Evolutionary conservation across 1,140 invertebrate species (phyloP), one percentile per base, ranked within the genome.

Genomic region (Heliconius eleuchia): DNA sequence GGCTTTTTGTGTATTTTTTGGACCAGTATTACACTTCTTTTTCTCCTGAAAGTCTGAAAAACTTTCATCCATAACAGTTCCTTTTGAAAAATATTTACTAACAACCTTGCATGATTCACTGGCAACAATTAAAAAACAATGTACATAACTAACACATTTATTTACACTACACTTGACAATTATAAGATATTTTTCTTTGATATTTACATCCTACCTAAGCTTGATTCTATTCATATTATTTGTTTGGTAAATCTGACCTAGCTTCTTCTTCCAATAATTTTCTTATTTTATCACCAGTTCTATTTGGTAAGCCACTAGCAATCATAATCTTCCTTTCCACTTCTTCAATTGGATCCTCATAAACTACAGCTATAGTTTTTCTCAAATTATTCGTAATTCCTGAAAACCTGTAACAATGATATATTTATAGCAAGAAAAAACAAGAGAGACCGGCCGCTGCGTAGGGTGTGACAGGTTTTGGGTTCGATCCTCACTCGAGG

Each of bases 301-400:
- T 88, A 52, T 83, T 83, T 7, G 82, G 84, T 42, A 93, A 66
- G 2, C 91, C 89, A 80, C 85, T 88, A 19, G 87, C 89, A 66
- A 94, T 93, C 83, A 94, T 82, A 73, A 87, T 79, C 77, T 81
- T 89, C 71, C 92, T 90, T 83, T 94, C 92, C 3, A 93, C 85
- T 85, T 92, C 92, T 81, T 90, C 88, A 71, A 92, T 88, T 9
- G 91, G 88, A 80, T 93, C 93, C 79, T 89, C 87, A 81, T 92
- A 93, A 2, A 93, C 66, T n/a, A n/a, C 70, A n/a, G 91, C 86
- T 2, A 84, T 9, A n/a, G 85, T 80, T 83, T 86, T 82, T 70
- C 90, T 85, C 37, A 88, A 82, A 30, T 91, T 92, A n/a, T 57
- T 8, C 34, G 91, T 91, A 60, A 86, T 3, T 73, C 81, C 80